Evolutionary conservation across 2,888 invertebrate species (phyloP).

Genomic region (Matsumyia berberina): DNA sequence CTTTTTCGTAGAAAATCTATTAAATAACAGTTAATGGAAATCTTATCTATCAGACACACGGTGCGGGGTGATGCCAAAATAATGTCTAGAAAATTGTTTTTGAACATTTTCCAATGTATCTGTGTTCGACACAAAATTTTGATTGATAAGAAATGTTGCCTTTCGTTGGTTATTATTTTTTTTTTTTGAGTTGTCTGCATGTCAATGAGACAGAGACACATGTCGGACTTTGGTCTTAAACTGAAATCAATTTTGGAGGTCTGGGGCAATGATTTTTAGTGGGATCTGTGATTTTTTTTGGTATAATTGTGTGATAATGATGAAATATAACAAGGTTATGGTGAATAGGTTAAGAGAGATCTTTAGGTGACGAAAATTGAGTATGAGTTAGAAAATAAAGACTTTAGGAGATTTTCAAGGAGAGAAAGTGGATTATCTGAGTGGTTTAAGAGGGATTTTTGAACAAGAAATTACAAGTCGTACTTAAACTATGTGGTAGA

Average conservation of each 20-base stretch:
- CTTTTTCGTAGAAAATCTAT: not conserved
- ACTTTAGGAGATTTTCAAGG: too few species aligned
- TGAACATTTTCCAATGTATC: not conserved
- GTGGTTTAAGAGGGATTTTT: too few species aligned
- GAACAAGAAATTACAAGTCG: too few species aligned
- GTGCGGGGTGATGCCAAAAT: not conserved
- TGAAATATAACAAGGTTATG: not conserved
- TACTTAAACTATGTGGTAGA: too few species aligned
- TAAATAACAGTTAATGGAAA: too few species aligned
- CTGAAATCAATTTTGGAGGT: not conserved
- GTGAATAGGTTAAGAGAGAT: not conserved
- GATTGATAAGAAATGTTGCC: constrained; percentile 12
- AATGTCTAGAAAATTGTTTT: not conserved
- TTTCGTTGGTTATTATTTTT: constrained; percentile 1
- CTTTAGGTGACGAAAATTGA: not conserved
- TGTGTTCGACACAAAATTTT: not conserved
- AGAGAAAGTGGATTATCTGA: too few species aligned
- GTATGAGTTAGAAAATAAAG: too few species aligned
- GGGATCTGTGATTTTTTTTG: not conserved
- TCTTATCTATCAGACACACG: too few species aligned
- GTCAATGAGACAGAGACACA: not conserved
- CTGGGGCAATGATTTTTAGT: not conserved
- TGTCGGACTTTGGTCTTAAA: constrained; percentile 26
- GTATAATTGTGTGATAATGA: constrained; percentile 11
- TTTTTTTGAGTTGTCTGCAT: constrained; percentile 3